These are phyloP conservation scores for Gymnarchus niloticus DNA, from an alignment of 2,113 vertebrate genomes.

Conservation along the genomic window DNA sequence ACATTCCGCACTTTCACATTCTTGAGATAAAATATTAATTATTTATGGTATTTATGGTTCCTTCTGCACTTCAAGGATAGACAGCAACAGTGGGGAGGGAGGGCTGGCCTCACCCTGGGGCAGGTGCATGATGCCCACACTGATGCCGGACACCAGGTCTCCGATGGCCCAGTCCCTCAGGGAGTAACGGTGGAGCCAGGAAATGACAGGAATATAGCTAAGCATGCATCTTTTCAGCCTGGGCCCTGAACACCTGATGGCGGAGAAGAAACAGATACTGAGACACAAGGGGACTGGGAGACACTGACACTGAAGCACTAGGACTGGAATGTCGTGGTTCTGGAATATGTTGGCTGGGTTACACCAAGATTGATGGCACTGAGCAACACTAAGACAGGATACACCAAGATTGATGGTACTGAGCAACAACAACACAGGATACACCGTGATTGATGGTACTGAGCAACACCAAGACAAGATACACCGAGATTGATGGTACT, in stretches of 20 bases:
- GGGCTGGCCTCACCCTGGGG: constrained; percentile 55
- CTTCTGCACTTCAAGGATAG: not conserved
- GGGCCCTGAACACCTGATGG: constrained; percentile 56
- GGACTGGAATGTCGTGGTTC: not conserved
- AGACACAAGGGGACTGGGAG: not conserved
- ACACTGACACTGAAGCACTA: not conserved
- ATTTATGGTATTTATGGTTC: not conserved
- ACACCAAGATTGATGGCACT: not conserved
- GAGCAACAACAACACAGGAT: not conserved
- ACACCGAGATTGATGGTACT: not conserved
- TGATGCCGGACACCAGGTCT: constrained; percentile 66
- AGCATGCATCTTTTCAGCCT: constrained; percentile 49
- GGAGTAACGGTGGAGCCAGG: constrained; percentile 68
- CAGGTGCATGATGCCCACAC: constrained; percentile 75
- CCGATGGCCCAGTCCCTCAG: constrained; percentile 66
- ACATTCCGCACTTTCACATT: not conserved
- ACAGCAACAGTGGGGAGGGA: not conserved
- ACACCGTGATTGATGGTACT: not conserved
- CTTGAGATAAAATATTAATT: not conserved
- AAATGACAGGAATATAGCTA: constrained; percentile 57
- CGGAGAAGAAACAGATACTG: not conserved
- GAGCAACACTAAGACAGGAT: not conserved
- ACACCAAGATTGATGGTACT: not conserved
- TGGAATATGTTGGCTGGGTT: not conserved
- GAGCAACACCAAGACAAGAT: not conserved